Base-by-base conservation (phyloP, 2,113 vertebrate genomes). In the Semicossyphus pulcher region DNA sequence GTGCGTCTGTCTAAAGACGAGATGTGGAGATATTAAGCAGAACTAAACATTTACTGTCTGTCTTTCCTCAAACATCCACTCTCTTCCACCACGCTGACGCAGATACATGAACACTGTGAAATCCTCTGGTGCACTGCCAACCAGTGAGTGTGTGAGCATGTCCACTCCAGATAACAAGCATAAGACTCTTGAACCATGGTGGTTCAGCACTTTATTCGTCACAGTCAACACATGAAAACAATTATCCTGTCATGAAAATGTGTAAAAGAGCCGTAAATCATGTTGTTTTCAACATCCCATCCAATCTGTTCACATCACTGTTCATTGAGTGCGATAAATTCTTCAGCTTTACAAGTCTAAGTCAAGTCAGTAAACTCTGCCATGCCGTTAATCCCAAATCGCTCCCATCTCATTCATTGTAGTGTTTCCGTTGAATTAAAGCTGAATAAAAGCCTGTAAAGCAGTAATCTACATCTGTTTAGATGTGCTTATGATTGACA, bases 81-180 rank as follows among this genome's bases (percentile, higher is more conserved):
- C 49, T 77, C 79, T 66, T 85, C 79, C 82, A 76, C 68, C 45
- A 49, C 7, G 18, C 10, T 85, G 88, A 91, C 81, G 77, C 70
- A 88, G 71, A 81, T 67, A 66, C 73, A 77, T 25, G 34, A 79
- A 54, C 65, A 39, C 49, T 58, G 61, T 67, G 44, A 78, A 82
- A 48, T 70, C 73, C 32, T 76, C 34, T 70, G 73, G 63, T 81
- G 4, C n/a, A 10, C 53, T 72, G 83, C 86, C 76, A 79, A 39
- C 41, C 15, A 29, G 20, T 49, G 58, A 10, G 7, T 45, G 57
- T 45, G 31, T 67, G n/a, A 25, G 45, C 28, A 1, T 52, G 63
- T 79, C 41, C 14, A 29, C 44, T 69, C 26, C 21, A 37, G 37
- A 65, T 53, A 61, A 72, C 58, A 45, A 65, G 7, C 26, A 59